phyloP scores from a whole-genome alignment of 2,888 invertebrate species.

The Tethea ocularis region DNA sequence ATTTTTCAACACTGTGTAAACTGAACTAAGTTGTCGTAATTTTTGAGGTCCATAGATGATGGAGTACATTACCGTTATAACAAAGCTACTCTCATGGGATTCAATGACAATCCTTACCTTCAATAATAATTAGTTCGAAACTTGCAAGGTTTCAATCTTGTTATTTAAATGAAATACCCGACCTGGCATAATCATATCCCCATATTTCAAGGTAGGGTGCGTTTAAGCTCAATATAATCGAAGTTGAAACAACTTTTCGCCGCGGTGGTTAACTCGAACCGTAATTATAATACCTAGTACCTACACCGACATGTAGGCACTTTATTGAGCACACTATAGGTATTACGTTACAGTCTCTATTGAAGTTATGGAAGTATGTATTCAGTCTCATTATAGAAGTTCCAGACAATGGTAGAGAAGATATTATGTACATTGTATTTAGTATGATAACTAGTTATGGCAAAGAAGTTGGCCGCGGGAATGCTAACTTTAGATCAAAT shows the following conservation, averaged over 20 bases:
- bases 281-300: constrained; percentile 35
- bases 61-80: neutral
- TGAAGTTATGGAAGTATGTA: constrained; percentile 26
- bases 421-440: constrained; percentile 62
- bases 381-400: constrained; percentile 47
- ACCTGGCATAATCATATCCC: constrained; percentile 41
- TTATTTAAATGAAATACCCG: constrained; percentile 49
- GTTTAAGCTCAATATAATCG: constrained; percentile 57
- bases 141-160: constrained; percentile 46
- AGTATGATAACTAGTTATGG: constrained; percentile 65
- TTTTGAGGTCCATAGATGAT: neutral
- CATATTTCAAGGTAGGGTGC: constrained; percentile 75
- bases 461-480: constrained; percentile 66
- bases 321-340: constrained; percentile 20
- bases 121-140: constrained; percentile 27
- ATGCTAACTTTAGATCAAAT: constrained; percentile 72
- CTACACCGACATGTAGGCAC: constrained; percentile 25
- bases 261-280: constrained; percentile 55
- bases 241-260: constrained; percentile 64
- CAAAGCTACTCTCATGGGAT: neutral
- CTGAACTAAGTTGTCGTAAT: neutral
- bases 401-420: constrained; percentile 30
- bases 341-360: constrained; percentile 17
- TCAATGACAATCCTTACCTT: neutral
- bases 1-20: neutral